A percentile compares a stretch with the other conserved stretches of the same genome.
Evolutionary conservation across 2,113 vertebrate genomes (phyloP).

Genomic region (Damaliscus lunatus): DNA sequence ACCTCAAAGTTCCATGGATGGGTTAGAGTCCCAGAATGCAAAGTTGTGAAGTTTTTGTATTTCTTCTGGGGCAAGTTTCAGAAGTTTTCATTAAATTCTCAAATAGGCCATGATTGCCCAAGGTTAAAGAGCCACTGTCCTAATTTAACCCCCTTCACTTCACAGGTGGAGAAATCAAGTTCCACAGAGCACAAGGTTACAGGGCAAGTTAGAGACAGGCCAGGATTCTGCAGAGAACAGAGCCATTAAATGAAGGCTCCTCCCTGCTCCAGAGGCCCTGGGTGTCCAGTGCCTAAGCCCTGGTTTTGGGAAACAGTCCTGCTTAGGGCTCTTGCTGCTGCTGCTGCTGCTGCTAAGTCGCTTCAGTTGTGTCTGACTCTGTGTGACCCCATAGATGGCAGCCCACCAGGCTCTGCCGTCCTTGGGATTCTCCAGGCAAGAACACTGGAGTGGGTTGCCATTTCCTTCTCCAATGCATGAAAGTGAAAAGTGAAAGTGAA

Average conservation of each 20-base stretch:
- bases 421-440: too few species aligned
- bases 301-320: background rate
- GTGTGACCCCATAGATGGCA: too few species aligned
- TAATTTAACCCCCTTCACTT: background rate
- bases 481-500: too few species aligned
- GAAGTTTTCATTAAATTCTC: background rate
- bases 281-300: rapidly evolving
- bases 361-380: too few species aligned
- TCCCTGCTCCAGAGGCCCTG: background rate
- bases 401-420: too few species aligned
- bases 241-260: background rate
- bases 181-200: background rate
- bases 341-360: too few species aligned
- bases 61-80: background rate
- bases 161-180: background rate
- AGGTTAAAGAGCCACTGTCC: background rate
- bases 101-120: background rate
- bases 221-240: background rate
- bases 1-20: background rate
- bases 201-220: background rate
- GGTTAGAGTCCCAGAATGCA: background rate
- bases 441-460: too few species aligned
- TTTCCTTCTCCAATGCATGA: too few species aligned
- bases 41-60: background rate
- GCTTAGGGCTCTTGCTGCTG: too few species aligned